Evolutionary conservation across 2,888 invertebrate species (phyloP), one percentile per base, ranked within the genome.

Genomic region (Cryptocephalus primarius): DNA sequence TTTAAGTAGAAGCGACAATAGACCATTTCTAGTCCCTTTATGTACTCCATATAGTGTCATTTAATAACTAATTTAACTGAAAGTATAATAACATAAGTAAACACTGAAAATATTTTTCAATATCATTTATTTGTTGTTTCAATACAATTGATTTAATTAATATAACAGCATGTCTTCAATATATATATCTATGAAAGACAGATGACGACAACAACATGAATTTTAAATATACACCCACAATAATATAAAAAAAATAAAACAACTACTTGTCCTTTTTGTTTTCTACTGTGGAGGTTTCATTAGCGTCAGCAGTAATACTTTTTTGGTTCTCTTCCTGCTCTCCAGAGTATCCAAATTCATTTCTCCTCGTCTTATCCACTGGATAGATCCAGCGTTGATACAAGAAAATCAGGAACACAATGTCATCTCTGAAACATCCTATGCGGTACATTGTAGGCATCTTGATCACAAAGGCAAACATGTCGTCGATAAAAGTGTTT

Each of bases 321-420:
- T 50, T 55, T 40, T 55, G 55, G 33, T 32, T 47, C 11, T 58
- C 56, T 9, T 53, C 57, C 38, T 49, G 56, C 40, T 95, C 95
- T 38, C 87, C 92, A 39, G 91, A 89, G 68, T 89, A 94, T n/a
- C 99, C 99, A 74, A 92, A 99, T 69, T 99, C 99, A 71, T 99
- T 99, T 45, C 93, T 83, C 54, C 99, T 80, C 53, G 84, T 85
- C 48, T 85, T 88, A 72, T 99, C 99, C 40, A 92, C 95, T 60
- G 93, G 91, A 74, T 99, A 99, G 58, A 96, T 95, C 88, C 92
- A 99, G 54, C 93, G 83, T 74, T 99, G 99, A 70, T 99, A 99
- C 54, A 99, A 76, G 77, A 94, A 99, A 68, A 99, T 90, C 70
- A 97, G 88, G 79, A 99, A 99, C 40, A 99, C 89, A 61, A 99